These are phyloP conservation scores for Tadarida brasiliensis DNA, from an alignment of 2,797 vertebrate species.

Conservation along the genomic window DNA sequence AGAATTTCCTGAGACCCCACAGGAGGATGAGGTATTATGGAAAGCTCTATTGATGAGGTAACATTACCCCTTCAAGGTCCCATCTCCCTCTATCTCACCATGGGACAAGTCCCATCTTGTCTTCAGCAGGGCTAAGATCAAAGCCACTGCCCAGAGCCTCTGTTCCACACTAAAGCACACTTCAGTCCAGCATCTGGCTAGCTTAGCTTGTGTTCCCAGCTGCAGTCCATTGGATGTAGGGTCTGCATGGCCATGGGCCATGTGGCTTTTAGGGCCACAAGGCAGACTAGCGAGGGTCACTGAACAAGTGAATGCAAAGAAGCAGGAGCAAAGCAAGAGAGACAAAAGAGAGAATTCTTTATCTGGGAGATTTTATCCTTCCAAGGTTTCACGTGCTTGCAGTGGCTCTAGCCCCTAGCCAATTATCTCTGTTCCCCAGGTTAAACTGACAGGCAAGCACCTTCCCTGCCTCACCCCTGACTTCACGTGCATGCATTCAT, in stretches of 20 bases:
- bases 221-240: background rate
- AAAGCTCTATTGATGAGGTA: background rate
- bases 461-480: background rate
- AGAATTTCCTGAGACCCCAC: background rate
- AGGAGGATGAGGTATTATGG: background rate
- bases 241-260: too few species aligned
- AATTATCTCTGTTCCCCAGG: background rate
- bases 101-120: background rate
- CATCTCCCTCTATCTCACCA: background rate
- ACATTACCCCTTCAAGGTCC: background rate
- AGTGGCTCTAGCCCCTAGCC: background rate
- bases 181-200: background rate
- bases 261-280: background rate
- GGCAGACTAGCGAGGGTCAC: background rate
- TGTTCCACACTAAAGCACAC: background rate
- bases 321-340: background rate
- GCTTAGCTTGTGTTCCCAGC: background rate
- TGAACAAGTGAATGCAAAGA: background rate
- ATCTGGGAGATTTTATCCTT: background rate
- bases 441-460: background rate
- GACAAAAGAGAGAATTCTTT: background rate
- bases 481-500: background rate
- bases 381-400: background rate
- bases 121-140: background rate
- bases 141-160: background rate